A percentile compares a stretch with the other conserved stretches of the same genome.
Conservation (phyloP, 30 jellyfish, hydroid and myxozoan species). For the Aurelia sp. region DNA sequence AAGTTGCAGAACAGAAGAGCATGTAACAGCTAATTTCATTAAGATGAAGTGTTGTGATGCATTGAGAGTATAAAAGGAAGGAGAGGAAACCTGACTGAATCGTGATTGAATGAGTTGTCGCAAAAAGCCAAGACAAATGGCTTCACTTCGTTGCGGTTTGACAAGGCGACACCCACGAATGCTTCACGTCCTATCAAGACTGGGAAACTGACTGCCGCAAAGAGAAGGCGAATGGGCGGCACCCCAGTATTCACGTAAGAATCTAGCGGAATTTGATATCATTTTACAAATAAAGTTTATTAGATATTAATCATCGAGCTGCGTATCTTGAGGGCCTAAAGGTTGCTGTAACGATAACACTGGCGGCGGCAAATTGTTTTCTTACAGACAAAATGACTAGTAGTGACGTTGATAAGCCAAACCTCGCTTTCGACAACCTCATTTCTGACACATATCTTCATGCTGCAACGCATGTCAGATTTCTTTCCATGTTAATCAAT, state of each 20-base stretch:
- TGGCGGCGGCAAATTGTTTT: too few species aligned
- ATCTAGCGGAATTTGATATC: not conserved
- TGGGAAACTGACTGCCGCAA: conserved; percentile 57
- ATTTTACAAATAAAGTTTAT: not conserved
- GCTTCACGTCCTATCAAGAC: conserved; percentile 54
- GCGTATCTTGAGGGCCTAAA: too few species aligned
- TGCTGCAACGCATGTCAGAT: too few species aligned
- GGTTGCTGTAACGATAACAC: too few species aligned
- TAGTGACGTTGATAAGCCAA: too few species aligned
- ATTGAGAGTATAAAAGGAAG: conserved; percentile 45
- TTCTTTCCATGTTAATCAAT: too few species aligned
- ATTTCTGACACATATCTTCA: too few species aligned
- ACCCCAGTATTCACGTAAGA: not conserved
- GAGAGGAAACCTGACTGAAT: conserved; percentile 28
- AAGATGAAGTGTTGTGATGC: conserved; percentile 15
- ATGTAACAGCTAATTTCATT: conserved; percentile 2
- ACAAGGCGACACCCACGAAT: conserved; percentile 69
- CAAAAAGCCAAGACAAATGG: conserved; percentile 11
- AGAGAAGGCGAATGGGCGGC: conserved; percentile 62
- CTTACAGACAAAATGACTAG: too few species aligned
- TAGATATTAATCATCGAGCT: too few species aligned
- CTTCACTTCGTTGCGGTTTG: conserved; percentile 47
- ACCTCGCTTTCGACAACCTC: too few species aligned
- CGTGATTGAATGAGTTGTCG: conserved; percentile 23
- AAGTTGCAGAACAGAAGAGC: not conserved